Evolutionary conservation across 2,888 invertebrate species (phyloP), one percentile per base, ranked within the genome.

Genomic region (Coecobrya sp.): DNA sequence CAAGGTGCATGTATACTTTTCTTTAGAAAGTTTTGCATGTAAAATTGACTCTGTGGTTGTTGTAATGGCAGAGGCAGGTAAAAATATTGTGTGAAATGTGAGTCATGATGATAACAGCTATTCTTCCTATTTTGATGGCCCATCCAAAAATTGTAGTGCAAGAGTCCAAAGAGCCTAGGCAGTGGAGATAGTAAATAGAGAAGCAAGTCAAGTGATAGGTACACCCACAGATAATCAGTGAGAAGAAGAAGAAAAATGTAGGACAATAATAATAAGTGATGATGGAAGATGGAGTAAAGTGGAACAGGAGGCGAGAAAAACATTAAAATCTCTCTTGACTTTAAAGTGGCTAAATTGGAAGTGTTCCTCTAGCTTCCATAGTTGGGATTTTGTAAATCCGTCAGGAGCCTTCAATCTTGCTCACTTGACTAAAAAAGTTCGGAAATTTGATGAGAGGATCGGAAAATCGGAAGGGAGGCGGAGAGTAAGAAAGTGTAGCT

Each of bases 191-290:
- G 55, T 3, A 19, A 55, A 55, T 55, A 19, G n/a, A n/a, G n/a
- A n/a, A 55, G 55, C 65, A 25, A 84, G 4, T 84, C 5, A 65
- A 25, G 2, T 55, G 76, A 59, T 62, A 84, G 84, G 84, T 84
- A 62, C 84, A 84, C 84, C 84, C 84, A 84, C 84, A 55, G n/a
- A n/a, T 13, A 49, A 49, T 49, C 3, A 36, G 10, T 49, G 10
- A 49, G 13, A 49, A 42, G 4, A 42, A 42, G 4, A 10, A 42
- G 42, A 4, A 42, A 42, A 49, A 49, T 13, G 49, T 49, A 13
- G 49, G 49, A 49, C 10, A 13, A 13, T 10, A 49, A 49, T 49
- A 13, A 36, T 36, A 36, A 36, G 4, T 7, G 10, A 7, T 7
- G 11, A 49, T 49, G 10, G 11, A 49, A 49, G 49, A 49, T 1